A percentile compares a stretch with the other conserved stretches of the same genome.
These are phyloP conservation scores for Monochamus alternatus DNA, from an alignment of 2,888 invertebrate genomes.

Conservation along the genomic window DNA sequence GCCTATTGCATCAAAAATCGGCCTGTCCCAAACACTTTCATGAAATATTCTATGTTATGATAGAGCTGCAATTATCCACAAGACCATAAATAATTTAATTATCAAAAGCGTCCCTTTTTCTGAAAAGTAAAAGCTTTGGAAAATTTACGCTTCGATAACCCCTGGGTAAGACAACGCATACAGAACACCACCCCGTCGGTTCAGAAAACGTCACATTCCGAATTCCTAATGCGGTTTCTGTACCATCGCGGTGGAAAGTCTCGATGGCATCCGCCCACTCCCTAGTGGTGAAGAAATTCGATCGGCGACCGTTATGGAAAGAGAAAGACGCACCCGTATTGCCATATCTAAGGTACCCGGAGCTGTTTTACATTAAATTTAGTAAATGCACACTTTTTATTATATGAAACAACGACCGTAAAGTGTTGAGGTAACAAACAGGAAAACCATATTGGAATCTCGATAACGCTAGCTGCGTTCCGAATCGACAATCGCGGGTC, in stretches of 20 bases:
- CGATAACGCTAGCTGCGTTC: neutral
- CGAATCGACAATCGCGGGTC: neutral
- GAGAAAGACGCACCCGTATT: slow-evolving; percentile 13
- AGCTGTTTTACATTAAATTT: slow-evolving; percentile 2
- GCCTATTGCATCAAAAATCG: too few relatives aligned
- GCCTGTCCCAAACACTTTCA: too few relatives aligned
- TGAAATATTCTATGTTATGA: too few relatives aligned
- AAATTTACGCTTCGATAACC: too few relatives aligned
- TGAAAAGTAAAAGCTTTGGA: too few relatives aligned
- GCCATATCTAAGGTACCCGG: neutral
- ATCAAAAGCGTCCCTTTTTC: too few relatives aligned
- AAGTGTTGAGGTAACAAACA: slow-evolving; percentile 7
- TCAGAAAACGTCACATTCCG: too few relatives aligned
- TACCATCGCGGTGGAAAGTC: neutral
- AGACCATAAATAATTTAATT: too few relatives aligned
- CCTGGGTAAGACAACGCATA: too few relatives aligned
- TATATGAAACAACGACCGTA: neutral
- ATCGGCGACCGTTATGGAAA: neutral
- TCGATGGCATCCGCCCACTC: slow-evolving; percentile 10
- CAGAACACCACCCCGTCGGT: too few relatives aligned
- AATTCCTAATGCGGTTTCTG: too few relatives aligned
- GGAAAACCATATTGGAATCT: slow-evolving; percentile 4
- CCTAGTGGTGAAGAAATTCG: slow-evolving; percentile 3
- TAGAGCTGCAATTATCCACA: too few relatives aligned
- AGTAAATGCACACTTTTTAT: slow-evolving; percentile 5